phyloP scores from a whole-genome alignment of 2,113 vertebrate genomes.

The Colossoma macropomum region DNA sequence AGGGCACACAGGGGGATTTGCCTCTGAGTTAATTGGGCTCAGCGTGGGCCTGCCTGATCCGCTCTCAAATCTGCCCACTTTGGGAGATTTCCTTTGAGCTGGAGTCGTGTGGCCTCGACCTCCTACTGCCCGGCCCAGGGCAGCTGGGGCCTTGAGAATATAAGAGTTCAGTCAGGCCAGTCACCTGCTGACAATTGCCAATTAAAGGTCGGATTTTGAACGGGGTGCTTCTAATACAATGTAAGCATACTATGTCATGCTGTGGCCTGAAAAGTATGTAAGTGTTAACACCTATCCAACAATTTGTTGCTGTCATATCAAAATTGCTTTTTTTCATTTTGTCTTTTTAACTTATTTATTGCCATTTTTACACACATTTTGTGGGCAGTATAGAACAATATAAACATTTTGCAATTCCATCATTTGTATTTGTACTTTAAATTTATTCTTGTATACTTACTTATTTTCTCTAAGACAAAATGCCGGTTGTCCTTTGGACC shows the following conservation, averaged over 20 bases:
- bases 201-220: constrained; percentile 16
- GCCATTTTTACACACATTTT: no score
- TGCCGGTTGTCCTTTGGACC: no score
- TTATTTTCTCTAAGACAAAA: no score
- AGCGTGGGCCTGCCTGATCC: constrained; percentile 29
- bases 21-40: constrained; percentile 48
- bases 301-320: not conserved
- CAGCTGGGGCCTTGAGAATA: constrained; percentile 29
- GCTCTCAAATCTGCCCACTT: constrained; percentile 35
- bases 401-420: no score
- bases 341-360: not conserved
- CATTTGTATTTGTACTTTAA: no score
- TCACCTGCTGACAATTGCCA: constrained; percentile 19
- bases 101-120: constrained; percentile 26
- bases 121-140: not conserved
- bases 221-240: constrained; percentile 8
- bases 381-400: no score
- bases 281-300: not conserved
- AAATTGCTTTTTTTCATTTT: not conserved
- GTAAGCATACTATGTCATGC: not conserved
- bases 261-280: not conserved
- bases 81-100: constrained; percentile 42
- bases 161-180: not conserved
- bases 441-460: no score
- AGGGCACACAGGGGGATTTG: constrained; percentile 24